Evolutionary conservation across 35 echinoderm and acorn worm species (phyloP), one percentile per base, ranked within the genome.

Genomic region (Strongylocentrotus purpuratus): DNA sequence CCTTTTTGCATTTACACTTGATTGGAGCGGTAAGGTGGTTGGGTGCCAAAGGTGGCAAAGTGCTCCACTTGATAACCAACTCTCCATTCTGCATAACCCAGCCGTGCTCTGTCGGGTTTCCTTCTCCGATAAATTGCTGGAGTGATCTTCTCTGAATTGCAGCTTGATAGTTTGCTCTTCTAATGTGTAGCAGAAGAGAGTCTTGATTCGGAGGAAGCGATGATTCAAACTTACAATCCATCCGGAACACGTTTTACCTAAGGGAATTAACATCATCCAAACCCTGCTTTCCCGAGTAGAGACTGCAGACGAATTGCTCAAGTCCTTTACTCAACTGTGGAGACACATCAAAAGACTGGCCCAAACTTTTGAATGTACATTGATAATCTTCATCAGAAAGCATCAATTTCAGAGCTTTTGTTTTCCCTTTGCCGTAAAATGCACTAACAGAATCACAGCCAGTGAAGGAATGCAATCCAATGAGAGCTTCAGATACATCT

Each of bases 361-460:
- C 85, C 9, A 86, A 18, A 4, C 85, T 86, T 86, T 9, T 86
- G 85, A 86, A 86, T 31, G 20, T 22, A 86, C 20, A 13, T 18
- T 13, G 9, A 86, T 86, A 86, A 9, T 86, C 20, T 11, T 86
- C 85, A 18, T 33, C 20, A 18, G 9, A 28, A 28, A 86, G 20
- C 85, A 86, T 86, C 20, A 86, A 28, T 18, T 86, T 86, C 32
- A 86, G 85, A 18, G 96, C 96, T 86, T 94, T 96, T 33, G 46
- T 52, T 92, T 87, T 97, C 2, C 96, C 95, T 41, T 97, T 97
- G 11, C n/a, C n/a, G n/a, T n/a, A n/a, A n/a, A n/a, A n/a, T n/a
- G n/a, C n/a, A n/a, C n/a, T n/a, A n/a, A n/a, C 35, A 41, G 3
- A 41, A 41, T 41, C 35, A 41, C 35, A 41, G 35, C 35, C 35